Base-by-base conservation (phyloP, 2,797 vertebrate species). In the Sebastes itinus region DNA sequence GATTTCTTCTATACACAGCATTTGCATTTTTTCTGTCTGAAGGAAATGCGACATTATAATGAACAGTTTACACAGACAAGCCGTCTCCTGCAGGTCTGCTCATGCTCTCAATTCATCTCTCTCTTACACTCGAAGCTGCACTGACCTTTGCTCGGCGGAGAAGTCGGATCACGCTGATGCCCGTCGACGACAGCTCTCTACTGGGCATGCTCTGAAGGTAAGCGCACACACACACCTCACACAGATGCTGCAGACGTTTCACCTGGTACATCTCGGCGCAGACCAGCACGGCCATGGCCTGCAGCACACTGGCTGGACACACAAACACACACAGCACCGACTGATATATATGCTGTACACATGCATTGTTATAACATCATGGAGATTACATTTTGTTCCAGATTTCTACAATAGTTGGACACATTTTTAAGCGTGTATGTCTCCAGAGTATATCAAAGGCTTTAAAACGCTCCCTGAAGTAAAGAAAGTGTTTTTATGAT, bases 201-300 rank as follows among this genome's bases (percentile, higher is more conserved):
- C 97, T 99, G 4, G 98, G 97, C 98, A 99, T 98, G 92, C 97
- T 98, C 96, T 99, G 98, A 0, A 99, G 97, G 89, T 98, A 98
- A 0, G 97, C 98, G 27, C 98, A 97, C 82, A 99, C 97, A 49
- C 97, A 99, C 22, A 98, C 97, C 87, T 99, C 98, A 55, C 98
- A 99, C 84, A 99, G 97, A 65, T 98, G 97, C 95, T 98, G 98
- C 33, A 99, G 97, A n/a, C 98, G 95, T 67, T 98, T 97, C 69
- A 99, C 97, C 83, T 99, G 98, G 93, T 99, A 99, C 98, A 99
- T 99, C 95, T 99, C 98, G 0, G 98, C 98, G 72, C 98, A 99
- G 86, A 99, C 97, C 81, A 99, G 89, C 88, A 99, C 97, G 4
- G 98, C 97, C 98, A 99, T 98, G 18, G 98, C 98, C 92, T 99